A percentile compares a stretch with the other conserved stretches of the same genome.
phyloP scores from a whole-genome alignment of 2,113 vertebrate genomes.

The Pachyramphus minor region DNA sequence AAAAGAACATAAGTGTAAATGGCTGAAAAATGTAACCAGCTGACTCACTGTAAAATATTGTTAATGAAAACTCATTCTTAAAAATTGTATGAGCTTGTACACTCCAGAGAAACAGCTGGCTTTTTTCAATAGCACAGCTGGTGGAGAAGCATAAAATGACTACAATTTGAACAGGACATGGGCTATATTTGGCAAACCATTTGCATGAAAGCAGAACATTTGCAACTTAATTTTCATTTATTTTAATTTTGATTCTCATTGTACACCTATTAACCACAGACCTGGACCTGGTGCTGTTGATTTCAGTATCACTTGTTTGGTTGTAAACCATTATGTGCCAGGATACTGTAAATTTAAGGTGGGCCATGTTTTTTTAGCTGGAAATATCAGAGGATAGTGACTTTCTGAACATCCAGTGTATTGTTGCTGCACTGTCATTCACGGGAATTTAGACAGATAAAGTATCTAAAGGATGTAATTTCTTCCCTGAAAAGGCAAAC shows the following conservation, averaged over 20 bases:
- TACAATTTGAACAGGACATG: slow-evolving; percentile 9
- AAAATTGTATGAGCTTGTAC: neutral
- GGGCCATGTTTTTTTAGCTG: neutral
- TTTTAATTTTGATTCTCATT: neutral
- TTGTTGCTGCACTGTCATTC: neutral
- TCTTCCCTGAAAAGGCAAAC: slow-evolving; percentile 19
- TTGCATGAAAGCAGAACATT: slow-evolving; percentile 42
- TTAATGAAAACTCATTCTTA: slow-evolving; percentile 28
- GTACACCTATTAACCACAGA: neutral
- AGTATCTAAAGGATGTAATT: neutral
- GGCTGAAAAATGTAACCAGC: neutral
- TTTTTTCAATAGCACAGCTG: slow-evolving; percentile 53
- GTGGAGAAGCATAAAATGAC: slow-evolving; percentile 7
- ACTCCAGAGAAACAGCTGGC: slow-evolving; percentile 36
- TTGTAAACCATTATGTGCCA: neutral
- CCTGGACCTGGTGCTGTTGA: neutral
- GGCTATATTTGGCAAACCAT: slow-evolving; percentile 40
- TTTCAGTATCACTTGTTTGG: neutral
- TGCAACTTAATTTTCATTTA: slow-evolving; percentile 13
- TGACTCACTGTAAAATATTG: slow-evolving; percentile 35
- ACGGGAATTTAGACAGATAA: neutral
- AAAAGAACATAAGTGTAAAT: neutral
- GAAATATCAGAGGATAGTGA: neutral
- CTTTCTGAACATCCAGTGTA: neutral
- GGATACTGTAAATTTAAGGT: neutral